Percentiles rank a stretch among this genome's conserved stretches.
These are phyloP conservation scores for Cancer borealis DNA, from an alignment of 2,888 invertebrate genomes.

Conservation along the genomic window DNA sequence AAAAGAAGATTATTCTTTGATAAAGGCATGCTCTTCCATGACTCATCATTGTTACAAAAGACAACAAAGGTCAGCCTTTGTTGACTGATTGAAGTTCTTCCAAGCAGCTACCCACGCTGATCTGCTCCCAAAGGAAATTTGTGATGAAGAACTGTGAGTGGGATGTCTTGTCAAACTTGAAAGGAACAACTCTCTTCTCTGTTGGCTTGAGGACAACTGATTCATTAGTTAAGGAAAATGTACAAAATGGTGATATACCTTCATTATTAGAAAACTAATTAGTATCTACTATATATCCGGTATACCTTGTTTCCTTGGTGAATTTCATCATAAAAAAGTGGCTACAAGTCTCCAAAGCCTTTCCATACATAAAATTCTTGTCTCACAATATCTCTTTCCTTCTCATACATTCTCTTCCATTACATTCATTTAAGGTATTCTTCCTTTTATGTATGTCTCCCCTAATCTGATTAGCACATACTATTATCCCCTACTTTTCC, in stretches of 20 bases:
- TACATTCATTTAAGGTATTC: background rate
- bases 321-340: background rate
- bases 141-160: slow-evolving; percentile 72
- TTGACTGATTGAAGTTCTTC: background rate
- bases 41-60: background rate
- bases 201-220: slow-evolving; percentile 60
- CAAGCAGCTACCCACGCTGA: slow-evolving; percentile 39
- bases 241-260: background rate
- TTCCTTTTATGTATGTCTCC: no score
- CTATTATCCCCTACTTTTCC: background rate
- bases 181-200: slow-evolving; percentile 60
- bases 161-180: slow-evolving; percentile 60
- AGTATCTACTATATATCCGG: background rate
- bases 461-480: background rate
- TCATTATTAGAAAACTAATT: background rate
- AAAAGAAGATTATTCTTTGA: background rate
- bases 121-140: slow-evolving; percentile 70
- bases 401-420: background rate
- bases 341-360: background rate
- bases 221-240: slow-evolving; percentile 62
- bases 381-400: background rate
- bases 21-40: background rate
- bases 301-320: background rate
- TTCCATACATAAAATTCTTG: background rate
- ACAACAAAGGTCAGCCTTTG: background rate